A percentile compares a stretch with the other conserved stretches of the same genome.
Conservation (phyloP, 2,888 invertebrate genomes). For the Sinotaia quadrata region DNA sequence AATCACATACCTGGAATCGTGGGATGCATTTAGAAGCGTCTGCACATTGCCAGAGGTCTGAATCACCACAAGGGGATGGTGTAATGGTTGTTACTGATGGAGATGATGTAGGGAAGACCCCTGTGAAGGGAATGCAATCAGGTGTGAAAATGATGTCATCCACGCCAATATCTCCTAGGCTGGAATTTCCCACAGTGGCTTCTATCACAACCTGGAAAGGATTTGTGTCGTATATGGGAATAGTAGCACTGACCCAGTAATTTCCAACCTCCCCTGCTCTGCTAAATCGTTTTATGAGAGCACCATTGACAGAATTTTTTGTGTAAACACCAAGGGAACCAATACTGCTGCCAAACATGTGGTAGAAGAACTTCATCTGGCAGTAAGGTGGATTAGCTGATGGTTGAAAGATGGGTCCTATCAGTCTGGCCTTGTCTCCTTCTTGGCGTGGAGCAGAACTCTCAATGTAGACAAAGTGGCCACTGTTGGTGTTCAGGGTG, state of each 20-base stretch:
- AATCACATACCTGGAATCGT: constrained; percentile 58
- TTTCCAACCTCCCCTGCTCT: constrained; percentile 28
- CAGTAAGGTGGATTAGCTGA: constrained; percentile 43
- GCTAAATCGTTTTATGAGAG: constrained; percentile 30
- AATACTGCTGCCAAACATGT: constrained; percentile 64
- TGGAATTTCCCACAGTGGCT: constrained; percentile 53
- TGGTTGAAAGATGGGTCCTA: constrained; percentile 48
- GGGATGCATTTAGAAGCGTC: constrained; percentile 53
- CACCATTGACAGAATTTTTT: constrained; percentile 54
- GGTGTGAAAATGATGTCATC: constrained; percentile 66
- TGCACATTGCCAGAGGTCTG: constrained; percentile 52
- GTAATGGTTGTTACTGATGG: constrained; percentile 39
- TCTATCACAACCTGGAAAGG: constrained; percentile 65
- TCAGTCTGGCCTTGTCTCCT: constrained; percentile 67
- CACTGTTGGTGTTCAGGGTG: constrained; percentile 54
- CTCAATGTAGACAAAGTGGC: constrained; percentile 63
- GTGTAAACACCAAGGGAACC: constrained; percentile 59
- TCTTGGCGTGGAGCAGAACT: constrained; percentile 49
- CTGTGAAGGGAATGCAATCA: constrained; percentile 50
- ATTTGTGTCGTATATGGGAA: constrained; percentile 44
- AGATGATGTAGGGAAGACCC: constrained; percentile 45
- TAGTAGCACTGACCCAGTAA: constrained; percentile 54
- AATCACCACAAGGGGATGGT: constrained; percentile 51
- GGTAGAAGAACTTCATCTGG: constrained; percentile 61
- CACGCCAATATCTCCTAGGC: constrained; percentile 62